phyloP scores from a whole-genome alignment of 92 coral and sea anemone species.

The Desmophyllum pertusum region DNA sequence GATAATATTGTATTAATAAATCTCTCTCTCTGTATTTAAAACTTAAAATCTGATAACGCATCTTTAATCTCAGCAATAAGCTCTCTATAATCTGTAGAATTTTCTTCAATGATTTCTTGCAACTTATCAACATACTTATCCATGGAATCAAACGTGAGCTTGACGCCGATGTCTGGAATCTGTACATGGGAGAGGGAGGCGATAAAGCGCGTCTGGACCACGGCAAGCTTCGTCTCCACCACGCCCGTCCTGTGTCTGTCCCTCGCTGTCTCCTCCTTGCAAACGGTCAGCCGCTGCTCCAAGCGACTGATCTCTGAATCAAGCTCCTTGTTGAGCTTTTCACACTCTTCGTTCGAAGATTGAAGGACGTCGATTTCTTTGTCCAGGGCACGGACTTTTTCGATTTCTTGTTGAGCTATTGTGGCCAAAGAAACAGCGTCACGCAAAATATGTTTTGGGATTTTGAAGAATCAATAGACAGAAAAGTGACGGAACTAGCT shows the following conservation, averaged over 20 bases:
- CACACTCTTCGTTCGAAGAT: slow-evolving; percentile 86
- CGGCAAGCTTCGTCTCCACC: slow-evolving; percentile 88
- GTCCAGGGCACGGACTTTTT: slow-evolving; percentile 80
- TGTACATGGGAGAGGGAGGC: slow-evolving; percentile 90
- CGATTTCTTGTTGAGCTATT: slow-evolving; percentile 83
- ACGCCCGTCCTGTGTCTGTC: slow-evolving; percentile 88
- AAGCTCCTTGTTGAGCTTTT: slow-evolving; percentile 78
- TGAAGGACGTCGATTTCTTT: slow-evolving; percentile 84
- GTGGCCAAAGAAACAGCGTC: slow-evolving; percentile 13
- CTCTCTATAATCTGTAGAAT: slow-evolving; percentile 61
- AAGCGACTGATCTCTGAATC: slow-evolving; percentile 71
- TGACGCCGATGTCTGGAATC: slow-evolving; percentile 79
- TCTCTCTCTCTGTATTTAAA: slow-evolving; percentile 39
- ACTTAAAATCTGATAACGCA: slow-evolving; percentile 88
- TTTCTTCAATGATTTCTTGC: slow-evolving; percentile 67
- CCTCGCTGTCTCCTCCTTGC: slow-evolving; percentile 76
- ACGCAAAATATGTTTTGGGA: neutral
- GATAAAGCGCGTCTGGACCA: slow-evolving; percentile 90
- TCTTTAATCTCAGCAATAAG: slow-evolving; percentile 86
- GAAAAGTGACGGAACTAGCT: neutral
- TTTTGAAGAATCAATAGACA: neutral
- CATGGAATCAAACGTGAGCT: slow-evolving; percentile 86
- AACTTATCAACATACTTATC: slow-evolving; percentile 84
- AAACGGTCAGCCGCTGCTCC: slow-evolving; percentile 75
- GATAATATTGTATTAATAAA: neutral